Evolutionary conservation across 2,113 vertebrate genomes (phyloP).

Genomic region (Eolophus roseicapilla): DNA sequence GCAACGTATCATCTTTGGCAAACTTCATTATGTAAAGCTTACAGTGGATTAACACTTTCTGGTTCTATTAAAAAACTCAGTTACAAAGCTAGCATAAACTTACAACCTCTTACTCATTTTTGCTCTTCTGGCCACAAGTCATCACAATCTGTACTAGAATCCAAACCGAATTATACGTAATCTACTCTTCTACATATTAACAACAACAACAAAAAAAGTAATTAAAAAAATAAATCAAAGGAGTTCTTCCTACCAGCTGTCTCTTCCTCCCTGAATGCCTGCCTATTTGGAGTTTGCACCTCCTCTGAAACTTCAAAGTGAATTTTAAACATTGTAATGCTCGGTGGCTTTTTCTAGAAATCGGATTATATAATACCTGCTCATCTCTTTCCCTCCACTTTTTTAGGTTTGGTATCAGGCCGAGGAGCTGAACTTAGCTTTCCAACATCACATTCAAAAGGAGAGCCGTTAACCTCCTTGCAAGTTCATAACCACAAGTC

Average conservation of each 20-base stretch:
- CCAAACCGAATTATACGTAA: not conserved
- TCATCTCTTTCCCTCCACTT: slow-evolving; percentile 24
- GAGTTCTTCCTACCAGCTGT: slow-evolving; percentile 61
- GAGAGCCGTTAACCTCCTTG: slow-evolving; percentile 12
- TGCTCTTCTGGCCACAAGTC: not conserved
- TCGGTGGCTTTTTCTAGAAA: slow-evolving; percentile 25
- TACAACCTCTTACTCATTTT: not conserved
- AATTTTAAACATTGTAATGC: slow-evolving; percentile 64
- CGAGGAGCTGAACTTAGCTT: slow-evolving; percentile 43
- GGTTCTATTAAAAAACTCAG: not conserved
- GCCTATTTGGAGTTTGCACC: slow-evolving; percentile 54
- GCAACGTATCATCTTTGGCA: not conserved
- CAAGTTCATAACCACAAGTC: slow-evolving; percentile 63
- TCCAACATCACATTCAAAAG: not conserved
- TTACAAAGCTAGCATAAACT: not conserved
- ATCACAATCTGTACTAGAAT: not conserved
- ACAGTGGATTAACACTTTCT: not conserved
- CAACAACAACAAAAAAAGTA: not conserved
- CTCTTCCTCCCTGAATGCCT: slow-evolving; percentile 44
- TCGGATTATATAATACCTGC: slow-evolving; percentile 59
- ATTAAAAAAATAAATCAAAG: slow-evolving; percentile 36
- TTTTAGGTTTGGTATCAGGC: not conserved
- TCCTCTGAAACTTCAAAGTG: slow-evolving; percentile 52
- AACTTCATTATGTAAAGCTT: not conserved
- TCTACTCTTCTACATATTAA: slow-evolving; percentile 19